These are phyloP conservation scores for Bos indicus DNA, from an alignment of 2,113 vertebrate genomes.

Conservation along the genomic window DNA sequence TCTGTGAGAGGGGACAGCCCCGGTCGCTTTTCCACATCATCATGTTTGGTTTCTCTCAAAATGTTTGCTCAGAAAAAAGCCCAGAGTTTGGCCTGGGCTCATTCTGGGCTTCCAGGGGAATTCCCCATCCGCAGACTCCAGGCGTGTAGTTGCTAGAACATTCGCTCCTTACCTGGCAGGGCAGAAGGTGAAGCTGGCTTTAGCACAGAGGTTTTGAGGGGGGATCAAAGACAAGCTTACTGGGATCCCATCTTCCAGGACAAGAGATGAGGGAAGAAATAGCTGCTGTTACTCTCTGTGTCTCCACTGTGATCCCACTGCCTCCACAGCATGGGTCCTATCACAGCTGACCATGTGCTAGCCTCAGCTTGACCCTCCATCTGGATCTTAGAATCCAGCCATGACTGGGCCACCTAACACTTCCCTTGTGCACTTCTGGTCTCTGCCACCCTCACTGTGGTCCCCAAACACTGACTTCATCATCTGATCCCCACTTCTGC, in stretches of 20 bases:
- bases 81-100: conserved; percentile 60
- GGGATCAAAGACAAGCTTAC: neutral
- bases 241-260: neutral
- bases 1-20: conserved; percentile 65
- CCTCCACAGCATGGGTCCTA: too few relatives aligned
- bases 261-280: neutral
- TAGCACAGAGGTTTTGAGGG: neutral
- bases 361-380: neutral
- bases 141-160: conserved; percentile 11
- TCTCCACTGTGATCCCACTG: neutral
- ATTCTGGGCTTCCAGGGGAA: conserved; percentile 71
- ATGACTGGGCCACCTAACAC: neutral
- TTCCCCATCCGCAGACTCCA: conserved; percentile 61
- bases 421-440: neutral
- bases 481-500: too few relatives aligned
- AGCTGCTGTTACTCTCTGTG: neutral
- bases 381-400: neutral
- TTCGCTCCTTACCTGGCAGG: neutral
- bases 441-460: neutral
- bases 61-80: conserved; percentile 75
- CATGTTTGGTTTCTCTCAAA: conserved; percentile 71
- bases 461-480: neutral
- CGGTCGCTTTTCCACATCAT: conserved; percentile 34
- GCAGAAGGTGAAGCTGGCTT: neutral
- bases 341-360: neutral